Evolutionary conservation across 2,888 invertebrate genomes (phyloP), one percentile per base, ranked within the genome.

Genomic region (Amblyteles armatorius): DNA sequence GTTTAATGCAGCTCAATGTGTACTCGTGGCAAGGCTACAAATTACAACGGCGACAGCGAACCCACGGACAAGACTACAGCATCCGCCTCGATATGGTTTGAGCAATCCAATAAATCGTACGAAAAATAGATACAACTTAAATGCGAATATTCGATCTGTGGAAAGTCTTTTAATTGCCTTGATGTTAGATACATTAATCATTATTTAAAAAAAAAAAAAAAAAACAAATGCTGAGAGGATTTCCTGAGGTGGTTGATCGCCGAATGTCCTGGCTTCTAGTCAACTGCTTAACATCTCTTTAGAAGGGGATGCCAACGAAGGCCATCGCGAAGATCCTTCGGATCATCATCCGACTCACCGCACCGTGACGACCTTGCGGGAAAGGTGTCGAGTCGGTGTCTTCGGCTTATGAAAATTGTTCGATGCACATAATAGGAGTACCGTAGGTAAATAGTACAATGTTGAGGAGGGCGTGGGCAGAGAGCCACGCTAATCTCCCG

Each of bases 381-480:
- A 13, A 76, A 77, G 52, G 44, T 68, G 79, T 40, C 73, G 65
- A 80, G 71, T 83, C 80, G 73, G 44, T 80, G 68, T 22, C 26
- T 26, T 52, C 22, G 29, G 48, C 72, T 71, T 76, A 68, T 29
- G 36, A 79, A 85, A 85, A 76, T 44, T 57, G 60, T 82, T 72
- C 44, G 52, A 29, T 29, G 52, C 16, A 71, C 76, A 78, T 76
- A 74, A 83, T 79, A 79, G 71, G 63, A 86, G 76, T 68, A 76
- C 60, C 76, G 84, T 48, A 67, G 79, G 78, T 69, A 71, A 29
- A 63, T 22, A 44, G 73, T 67, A 29, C 63, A 52, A 69, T 67
- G 40, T 44, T 77, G 81, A 68, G 71, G 50, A 44, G 83, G 84
- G 79, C 78, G 85, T 85, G 81, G 85, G 82, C 82, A 74, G 52